Evolutionary conservation across 2,113 vertebrate genomes (phyloP), one percentile per base, ranked within the genome.

Genomic region (Oreochromis aureus): DNA sequence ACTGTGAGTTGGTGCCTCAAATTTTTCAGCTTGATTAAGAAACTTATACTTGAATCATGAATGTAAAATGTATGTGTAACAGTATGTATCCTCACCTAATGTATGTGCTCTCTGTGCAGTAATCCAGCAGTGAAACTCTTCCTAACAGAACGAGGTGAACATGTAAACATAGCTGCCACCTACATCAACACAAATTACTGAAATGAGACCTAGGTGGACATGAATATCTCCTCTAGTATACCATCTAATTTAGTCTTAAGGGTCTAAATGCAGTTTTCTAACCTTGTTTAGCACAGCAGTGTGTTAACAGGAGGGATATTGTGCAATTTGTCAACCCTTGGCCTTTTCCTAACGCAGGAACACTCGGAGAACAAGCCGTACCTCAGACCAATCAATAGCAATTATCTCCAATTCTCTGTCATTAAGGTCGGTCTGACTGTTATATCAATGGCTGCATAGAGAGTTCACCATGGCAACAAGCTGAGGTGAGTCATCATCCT

Each of bases 361-460:
- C 48, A 36, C 59, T 59, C 36, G 0, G n/a, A 30, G 86, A 79
- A 90, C 93, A 87, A 54, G n/a, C 56, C 5, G 88, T 82, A 44
- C 83, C 76, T 58, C 59, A 4, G 63, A 56, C 80, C 84, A 86
- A 87, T 87, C 86, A 88, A 85, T 90, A 66, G 27, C 86, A 84
- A 90, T 95, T 94, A 93, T 81, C 86, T 91, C 81, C 91, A 87
- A 85, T 90, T 59, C 86, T 48, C 51, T 27, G 18, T 88, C 89
- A 88, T 91, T 89, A 91, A 89, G 82, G 76, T 80, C 63, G 15
- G 27, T 19, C 85, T 71, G 84, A 91, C 84, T 58, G 88, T 91
- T 80, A 66, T 87, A 93, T 66, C 59, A 66, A 63, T 79, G 63
- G 81, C 87, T 84, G 84, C 71, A 63, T 11, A 15, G 16, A 69